phyloP scores from a whole-genome alignment of 2,888 invertebrate genomes.

The Deroplatys truncata region DNA sequence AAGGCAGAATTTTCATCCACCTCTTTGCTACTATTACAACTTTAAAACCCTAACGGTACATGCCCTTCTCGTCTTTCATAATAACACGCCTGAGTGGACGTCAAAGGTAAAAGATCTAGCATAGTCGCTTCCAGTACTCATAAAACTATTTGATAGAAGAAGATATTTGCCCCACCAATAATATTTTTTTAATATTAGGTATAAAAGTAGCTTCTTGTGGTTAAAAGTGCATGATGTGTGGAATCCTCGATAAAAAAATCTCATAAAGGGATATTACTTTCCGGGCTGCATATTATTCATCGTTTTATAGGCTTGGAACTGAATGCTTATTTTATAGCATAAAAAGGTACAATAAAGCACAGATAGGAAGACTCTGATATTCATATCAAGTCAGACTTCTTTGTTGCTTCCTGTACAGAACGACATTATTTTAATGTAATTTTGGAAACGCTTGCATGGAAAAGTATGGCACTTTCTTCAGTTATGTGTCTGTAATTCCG shows the following conservation, averaged over 20 bases:
- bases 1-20: neutral
- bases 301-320: neutral
- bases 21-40: neutral
- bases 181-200: neutral
- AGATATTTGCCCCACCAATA: neutral
- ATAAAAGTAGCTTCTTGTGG: neutral
- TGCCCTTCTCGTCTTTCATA: slow-evolving; percentile 11
- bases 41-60: neutral
- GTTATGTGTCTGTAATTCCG: too few relatives aligned
- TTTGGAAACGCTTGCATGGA: too few relatives aligned
- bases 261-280: neutral
- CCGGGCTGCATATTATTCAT: neutral
- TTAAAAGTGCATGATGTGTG: neutral
- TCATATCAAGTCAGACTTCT: too few relatives aligned
- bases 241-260: neutral
- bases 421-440: too few relatives aligned
- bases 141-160: neutral
- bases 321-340: too few relatives aligned
- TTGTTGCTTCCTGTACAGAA: too few relatives aligned
- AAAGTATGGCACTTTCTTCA: too few relatives aligned
- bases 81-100: slow-evolving; percentile 17
- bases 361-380: too few relatives aligned
- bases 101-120: slow-evolving; percentile 16
- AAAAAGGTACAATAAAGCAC: too few relatives aligned
- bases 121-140: neutral